Conservation (phyloP, 2,888 invertebrate genomes). For the Endotricha flammealis region DNA sequence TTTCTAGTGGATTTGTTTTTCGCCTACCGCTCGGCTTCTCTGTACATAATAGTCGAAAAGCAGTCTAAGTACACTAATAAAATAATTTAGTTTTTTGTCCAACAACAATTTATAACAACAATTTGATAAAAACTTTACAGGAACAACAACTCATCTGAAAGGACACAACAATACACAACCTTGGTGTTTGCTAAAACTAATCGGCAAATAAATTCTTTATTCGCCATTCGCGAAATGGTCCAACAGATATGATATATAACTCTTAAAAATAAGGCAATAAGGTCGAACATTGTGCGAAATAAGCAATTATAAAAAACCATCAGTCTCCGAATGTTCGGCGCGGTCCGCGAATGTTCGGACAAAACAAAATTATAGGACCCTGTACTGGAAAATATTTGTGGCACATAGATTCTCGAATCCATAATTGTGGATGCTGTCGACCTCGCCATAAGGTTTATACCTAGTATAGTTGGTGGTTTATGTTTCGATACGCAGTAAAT, state of each 20-base stretch:
- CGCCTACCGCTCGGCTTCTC: no score
- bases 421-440: not conserved
- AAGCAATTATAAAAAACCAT: conserved; percentile 43
- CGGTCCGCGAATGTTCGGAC: conserved; percentile 21
- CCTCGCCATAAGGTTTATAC: not conserved
- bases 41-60: not conserved
- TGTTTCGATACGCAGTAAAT: no score
- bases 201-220: conserved; percentile 24
- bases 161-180: conserved; percentile 13
- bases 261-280: conserved; percentile 23
- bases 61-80: no score
- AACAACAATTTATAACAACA: not conserved
- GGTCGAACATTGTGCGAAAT: conserved; percentile 20
- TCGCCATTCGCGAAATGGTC: conserved; percentile 22
- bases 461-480: no score
- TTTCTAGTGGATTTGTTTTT: no score
- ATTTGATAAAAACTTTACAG: not conserved
- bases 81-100: no score
- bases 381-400: conserved; percentile 27
- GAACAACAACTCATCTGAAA: conserved; percentile 14
- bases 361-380: conserved; percentile 27
- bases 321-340: conserved; percentile 48
- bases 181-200: conserved; percentile 8
- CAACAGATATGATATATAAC: conserved; percentile 19
- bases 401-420: conserved; percentile 19